Base-by-base conservation (phyloP, 2,888 invertebrate species). In the Ptycholaimellus sp. region DNA sequence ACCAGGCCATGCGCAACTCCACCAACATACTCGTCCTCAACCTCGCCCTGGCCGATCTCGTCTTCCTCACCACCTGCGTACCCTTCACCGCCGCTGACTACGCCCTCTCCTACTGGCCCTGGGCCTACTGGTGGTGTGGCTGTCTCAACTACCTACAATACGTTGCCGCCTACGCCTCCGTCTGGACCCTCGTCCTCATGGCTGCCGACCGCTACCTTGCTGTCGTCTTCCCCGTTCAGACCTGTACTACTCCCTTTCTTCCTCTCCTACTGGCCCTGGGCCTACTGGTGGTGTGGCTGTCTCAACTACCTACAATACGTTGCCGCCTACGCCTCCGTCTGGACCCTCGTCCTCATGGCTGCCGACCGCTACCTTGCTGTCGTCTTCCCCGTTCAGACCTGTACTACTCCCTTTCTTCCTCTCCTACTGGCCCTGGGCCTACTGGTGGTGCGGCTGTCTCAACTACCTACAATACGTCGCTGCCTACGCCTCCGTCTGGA, bases 21-120 rank as follows among this genome's bases (percentile, higher is more conserved):
- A 85, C 85, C 33, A 85, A 85, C 59, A 70, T 82, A 30, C 69
- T 85, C 21, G 83, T 85, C 49, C 76, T 83, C 18, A 49, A 50
- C 2, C 45, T 55, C 14, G 53, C 55, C 11, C 38, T 50, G 7
- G 52, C 85, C 27, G 85, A 85, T 59, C 65, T 87, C 21, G 70
- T 80, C 21, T 85, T 87, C 60, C 79, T 85, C 30, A 71, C 81
- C 36, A 79, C 83, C 61, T 85, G 85, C 62, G 81, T 85, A 16
- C 85, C 85, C 1, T 82, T 82, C 60, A 85, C 85, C 1, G 83
- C 81, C 1, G 74, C 78, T 14, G 79, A 79, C 53, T 85, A 82
- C 58, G 76, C 79, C 0, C 64, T 80, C 54, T 72, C 76, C 5
- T 70, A 72, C 53, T 87, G 83, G 83, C 79, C 81, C 1, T 82